Base-by-base conservation (phyloP, 2,888 invertebrate genomes). In the Rhaphigaster nebulosa region DNA sequence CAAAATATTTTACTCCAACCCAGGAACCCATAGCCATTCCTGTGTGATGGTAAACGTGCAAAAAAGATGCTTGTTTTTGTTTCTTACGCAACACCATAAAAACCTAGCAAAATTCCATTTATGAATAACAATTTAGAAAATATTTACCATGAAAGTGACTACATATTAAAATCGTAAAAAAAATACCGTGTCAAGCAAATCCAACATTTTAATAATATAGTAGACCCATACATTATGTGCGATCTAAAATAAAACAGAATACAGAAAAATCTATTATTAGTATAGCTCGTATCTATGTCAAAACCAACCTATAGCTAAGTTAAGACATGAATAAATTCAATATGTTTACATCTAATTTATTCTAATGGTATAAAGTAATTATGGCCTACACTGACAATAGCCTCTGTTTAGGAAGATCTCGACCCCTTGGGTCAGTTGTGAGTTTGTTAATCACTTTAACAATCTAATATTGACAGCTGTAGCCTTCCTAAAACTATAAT, bases 81-180 rank as follows among this genome's bases (percentile, higher is more conserved):
- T 91, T 92, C 88, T 92, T 92, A n/a, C 92, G 87, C 26, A 92
- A 70, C 23, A 92, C 92, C 92, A 92, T 92, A 87, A 92, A 92
- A 29, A 91, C 45, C 90, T 91, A 41, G 15, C 50, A 70, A 91
- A 54, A 90, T 38, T 15, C 1, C 34, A 76, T 76, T 38, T 76
- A 1, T 38, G 3, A 38, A 23, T 38, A 38, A 38, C 15, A 34
- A 10, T 38, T 76, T 38, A 38, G 1, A 38, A 38, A 76, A 76
- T 20, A 65, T 76, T 38, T 8, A 38, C 1, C 23, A 20, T 29
- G 8, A 76, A 26, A 20, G 2, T 76, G 23, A 18, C 8, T 76
- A 38, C 10, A 45, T 13, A 26, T 80, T 80, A 26, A 41, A 2
- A n/a, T 13, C 5, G 50, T 84, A 45, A 80, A 89, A 76, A 50